Percentiles rank a stretch among this genome's conserved stretches.
These are phyloP conservation scores for Oophaga sylvatica DNA, from an alignment of 2,797 vertebrate genomes.

Conservation along the genomic window DNA sequence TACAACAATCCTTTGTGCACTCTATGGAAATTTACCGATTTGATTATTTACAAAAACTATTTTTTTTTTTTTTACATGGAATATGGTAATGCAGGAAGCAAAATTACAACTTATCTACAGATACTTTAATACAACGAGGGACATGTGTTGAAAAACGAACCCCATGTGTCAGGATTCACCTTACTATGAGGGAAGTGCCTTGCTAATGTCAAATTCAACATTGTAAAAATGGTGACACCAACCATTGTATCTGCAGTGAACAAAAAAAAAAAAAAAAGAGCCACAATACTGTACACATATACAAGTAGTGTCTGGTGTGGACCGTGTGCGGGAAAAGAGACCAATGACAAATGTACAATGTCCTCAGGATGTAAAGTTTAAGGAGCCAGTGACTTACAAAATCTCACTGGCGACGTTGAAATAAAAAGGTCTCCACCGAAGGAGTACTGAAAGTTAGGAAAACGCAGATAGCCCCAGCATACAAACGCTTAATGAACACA, in stretches of 20 bases:
- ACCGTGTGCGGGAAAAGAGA: background rate
- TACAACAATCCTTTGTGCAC: conserved; percentile 75
- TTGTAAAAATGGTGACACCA: background rate
- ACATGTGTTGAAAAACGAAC: background rate
- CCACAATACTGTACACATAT: conserved; percentile 5
- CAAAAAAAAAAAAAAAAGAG: background rate
- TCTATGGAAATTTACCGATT: conserved; percentile 70
- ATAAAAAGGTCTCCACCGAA: background rate
- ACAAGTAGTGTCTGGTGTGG: conserved; percentile 2
- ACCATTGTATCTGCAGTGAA: conserved; percentile 1
- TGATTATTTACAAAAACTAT: conserved; percentile 75
- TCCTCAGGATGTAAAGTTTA: background rate
- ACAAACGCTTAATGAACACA: background rate
- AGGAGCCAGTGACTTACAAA: background rate
- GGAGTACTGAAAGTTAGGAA: background rate
- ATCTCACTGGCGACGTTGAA: background rate
- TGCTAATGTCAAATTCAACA: background rate
- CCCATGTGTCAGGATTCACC: background rate
- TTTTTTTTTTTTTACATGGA: conserved; percentile 40
- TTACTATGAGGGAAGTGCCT: conserved; percentile 9
- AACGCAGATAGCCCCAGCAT: background rate
- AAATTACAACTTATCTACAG: conserved; percentile 50
- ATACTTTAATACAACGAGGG: conserved; percentile 12
- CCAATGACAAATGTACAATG: background rate
- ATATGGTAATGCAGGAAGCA: conserved; percentile 49